Base-by-base conservation (phyloP, 92 coral and sea anemone genomes). In the Epizoanthus scotinus region DNA sequence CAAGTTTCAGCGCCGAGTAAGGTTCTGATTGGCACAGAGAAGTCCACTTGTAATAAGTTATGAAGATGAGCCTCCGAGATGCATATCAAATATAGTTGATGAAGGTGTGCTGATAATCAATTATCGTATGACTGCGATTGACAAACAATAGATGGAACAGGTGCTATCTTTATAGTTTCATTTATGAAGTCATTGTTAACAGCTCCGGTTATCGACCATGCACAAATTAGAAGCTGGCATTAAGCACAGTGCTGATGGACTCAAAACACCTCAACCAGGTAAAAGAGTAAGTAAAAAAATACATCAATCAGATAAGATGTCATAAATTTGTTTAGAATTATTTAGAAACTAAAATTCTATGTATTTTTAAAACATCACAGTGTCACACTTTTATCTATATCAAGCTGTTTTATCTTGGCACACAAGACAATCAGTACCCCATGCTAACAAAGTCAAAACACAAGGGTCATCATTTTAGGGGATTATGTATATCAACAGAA, bases 131-230 rank as follows among this genome's bases (percentile, higher is more conserved):
- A 59, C 34, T 75, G 55, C 38, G 49, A 25, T 22, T 22, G 14
- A 9, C 20, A 75, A 75, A 75, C 81, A 75, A 75, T 75, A 75
- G 54, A 75, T 21, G 61, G 57, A 75, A 75, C 81, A 75, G 81
- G 81, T 58, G 68, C 61, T 59, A 54, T 59, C 59, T 58, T 15
- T 34, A 34, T 3, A 40, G 54, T 26, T 20, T 34, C 63, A 17
- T 75, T 75, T 75, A 59, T 67, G 29, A 53, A 57, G 18, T 19
- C 25, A 75, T 75, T 75, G 81, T 59, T 75, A 36, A 58, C 66
- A 59, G 24, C 17, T n/a, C 34, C 40, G 59, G 3, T 31, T 25
- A 42, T 34, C 34, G 49, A 34, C 20, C 42, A 58, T 34, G 42
- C 29, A 47, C 52, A 47, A 0, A 47, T 47, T 47, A 47, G 52